phyloP scores from a whole-genome alignment of 2,113 vertebrate species.

The Ellobius talpinus region DNA sequence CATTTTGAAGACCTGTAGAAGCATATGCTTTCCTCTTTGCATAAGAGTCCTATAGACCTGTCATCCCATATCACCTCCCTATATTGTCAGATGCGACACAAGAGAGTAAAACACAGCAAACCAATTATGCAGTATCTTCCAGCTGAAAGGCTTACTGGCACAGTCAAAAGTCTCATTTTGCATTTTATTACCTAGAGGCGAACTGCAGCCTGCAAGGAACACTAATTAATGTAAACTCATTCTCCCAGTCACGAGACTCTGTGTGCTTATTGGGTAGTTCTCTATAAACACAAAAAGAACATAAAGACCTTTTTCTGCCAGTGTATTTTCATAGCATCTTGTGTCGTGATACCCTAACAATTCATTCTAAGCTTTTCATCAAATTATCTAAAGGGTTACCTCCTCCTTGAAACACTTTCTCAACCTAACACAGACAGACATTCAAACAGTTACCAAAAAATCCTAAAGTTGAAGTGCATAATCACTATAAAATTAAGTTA shows the following conservation, averaged over 20 bases:
- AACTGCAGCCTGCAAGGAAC: not conserved
- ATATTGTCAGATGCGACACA: not conserved
- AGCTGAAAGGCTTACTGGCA: not conserved
- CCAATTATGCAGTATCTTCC: not conserved
- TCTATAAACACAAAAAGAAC: not conserved
- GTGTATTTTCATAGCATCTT: not conserved
- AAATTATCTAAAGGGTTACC: not conserved
- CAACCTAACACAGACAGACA: not conserved
- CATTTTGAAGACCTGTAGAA: not conserved
- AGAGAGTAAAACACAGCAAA: not conserved
- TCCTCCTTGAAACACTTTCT: not conserved
- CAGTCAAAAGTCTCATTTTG: slow-evolving; percentile 3
- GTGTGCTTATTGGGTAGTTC: not conserved
- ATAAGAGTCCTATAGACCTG: not conserved
- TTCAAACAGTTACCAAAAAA: not conserved
- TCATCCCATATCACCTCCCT: not conserved
- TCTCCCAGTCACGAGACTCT: not conserved
- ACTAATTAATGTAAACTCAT: slow-evolving; percentile 42
- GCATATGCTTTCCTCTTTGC: not conserved
- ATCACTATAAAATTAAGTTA: not conserved
- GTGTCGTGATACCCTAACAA: not conserved
- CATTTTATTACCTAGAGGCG: not conserved
- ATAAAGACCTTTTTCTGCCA: not conserved
- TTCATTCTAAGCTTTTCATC: not conserved
- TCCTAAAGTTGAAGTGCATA: not conserved